These are phyloP conservation scores for Ailurus styani DNA, from an alignment of 2,113 vertebrate species.

Conservation along the genomic window DNA sequence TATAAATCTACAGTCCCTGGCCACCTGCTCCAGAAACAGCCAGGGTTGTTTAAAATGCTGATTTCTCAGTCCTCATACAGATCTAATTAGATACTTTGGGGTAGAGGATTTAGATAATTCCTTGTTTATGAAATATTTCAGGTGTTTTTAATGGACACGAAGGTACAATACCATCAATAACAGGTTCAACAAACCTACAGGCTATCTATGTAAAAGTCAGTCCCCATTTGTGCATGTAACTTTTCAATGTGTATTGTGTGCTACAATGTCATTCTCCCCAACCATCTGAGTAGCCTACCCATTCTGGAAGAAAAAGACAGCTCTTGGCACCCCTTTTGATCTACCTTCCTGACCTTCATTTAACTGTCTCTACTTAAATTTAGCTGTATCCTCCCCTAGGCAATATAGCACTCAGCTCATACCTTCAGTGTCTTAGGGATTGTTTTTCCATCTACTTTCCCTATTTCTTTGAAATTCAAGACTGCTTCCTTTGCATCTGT, in stretches of 20 bases:
- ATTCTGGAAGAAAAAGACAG: background rate
- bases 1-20: background rate
- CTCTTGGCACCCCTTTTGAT: background rate
- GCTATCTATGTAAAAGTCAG: background rate
- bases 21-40: background rate
- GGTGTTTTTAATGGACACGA: background rate
- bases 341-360: background rate
- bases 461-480: background rate
- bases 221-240: too few species aligned
- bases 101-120: background rate
- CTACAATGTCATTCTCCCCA: background rate
- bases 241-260: background rate
- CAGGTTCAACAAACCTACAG: background rate
- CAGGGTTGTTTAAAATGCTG: background rate
- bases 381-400: background rate
- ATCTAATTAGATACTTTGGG: background rate
- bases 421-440: background rate
- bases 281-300: background rate
- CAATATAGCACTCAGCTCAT: background rate
- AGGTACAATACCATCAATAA: background rate
- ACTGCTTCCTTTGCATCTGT: background rate
- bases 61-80: background rate
- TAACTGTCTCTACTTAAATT: background rate
- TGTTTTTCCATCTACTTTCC: background rate
- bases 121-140: background rate